Conservation (phyloP, 2,888 invertebrate species). For the Nebria brevicollis region DNA sequence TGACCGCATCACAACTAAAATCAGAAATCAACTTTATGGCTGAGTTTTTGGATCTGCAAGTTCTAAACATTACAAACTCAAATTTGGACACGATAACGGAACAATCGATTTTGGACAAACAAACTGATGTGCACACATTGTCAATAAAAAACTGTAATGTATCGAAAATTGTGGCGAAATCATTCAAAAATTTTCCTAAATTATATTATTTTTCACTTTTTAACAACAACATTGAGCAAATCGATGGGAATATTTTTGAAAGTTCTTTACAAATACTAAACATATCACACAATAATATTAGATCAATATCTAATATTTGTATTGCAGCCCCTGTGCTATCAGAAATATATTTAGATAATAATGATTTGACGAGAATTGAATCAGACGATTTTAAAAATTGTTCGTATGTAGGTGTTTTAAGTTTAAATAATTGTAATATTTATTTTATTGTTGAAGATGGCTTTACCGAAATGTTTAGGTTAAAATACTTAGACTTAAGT, state of each 20-base stretch:
- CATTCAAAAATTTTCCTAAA: conserved; percentile 22
- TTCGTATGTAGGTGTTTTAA: background rate
- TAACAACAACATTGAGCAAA: conserved; percentile 24
- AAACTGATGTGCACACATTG: background rate
- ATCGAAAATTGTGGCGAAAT: conserved; percentile 11
- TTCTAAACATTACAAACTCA: background rate
- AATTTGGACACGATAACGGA: background rate
- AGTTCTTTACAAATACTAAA: conserved; percentile 15
- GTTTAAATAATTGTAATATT: conserved; percentile 24
- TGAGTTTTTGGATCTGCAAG: background rate
- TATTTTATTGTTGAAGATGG: conserved; percentile 19
- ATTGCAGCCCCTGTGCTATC: conserved; percentile 13
- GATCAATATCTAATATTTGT: conserved; percentile 25
- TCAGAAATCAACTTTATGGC: background rate
- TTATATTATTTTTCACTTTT: conserved; percentile 16
- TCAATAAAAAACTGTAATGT: conserved; percentile 30
- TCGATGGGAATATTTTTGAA: conserved; percentile 30
- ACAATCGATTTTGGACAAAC: background rate
- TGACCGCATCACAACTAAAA: background rate
- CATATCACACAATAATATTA: conserved; percentile 29
- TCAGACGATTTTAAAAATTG: conserved; percentile 13
- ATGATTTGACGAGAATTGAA: conserved; percentile 26
- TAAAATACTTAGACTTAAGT: conserved; percentile 29
- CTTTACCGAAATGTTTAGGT: conserved; percentile 20
- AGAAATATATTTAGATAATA: conserved; percentile 28